Evolutionary conservation across 2,888 invertebrate genomes (phyloP).

Genomic region (Limnephilus rhombicus): DNA sequence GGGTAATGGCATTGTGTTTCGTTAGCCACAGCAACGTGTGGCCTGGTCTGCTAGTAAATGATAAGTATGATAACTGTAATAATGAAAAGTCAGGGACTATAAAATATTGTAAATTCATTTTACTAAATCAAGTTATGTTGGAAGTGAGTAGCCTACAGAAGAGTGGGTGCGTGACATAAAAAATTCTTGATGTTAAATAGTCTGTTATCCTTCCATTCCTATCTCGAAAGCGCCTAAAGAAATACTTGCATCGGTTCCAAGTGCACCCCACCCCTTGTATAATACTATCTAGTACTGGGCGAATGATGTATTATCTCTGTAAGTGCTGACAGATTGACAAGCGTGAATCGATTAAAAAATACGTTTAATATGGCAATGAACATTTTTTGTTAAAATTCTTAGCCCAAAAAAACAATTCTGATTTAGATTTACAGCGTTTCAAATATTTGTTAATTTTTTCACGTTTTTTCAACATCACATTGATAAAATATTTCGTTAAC

Average conservation of each 20-base stretch:
- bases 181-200: neutral
- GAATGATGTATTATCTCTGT: neutral
- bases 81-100: neutral
- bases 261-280: neutral
- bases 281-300: no score
- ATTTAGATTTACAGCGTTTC: neutral
- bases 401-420: no score
- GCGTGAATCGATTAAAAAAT: neutral
- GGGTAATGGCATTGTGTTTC: no score
- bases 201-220: neutral
- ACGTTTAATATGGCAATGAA: neutral
- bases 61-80: neutral
- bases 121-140: no score
- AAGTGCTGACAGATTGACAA: neutral
- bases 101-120: neutral
- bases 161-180: neutral
- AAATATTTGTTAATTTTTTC: neutral
- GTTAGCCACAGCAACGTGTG: no score
- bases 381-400: neutral
- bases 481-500: no score
- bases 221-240: neutral
- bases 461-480: neutral
- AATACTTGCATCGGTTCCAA: constrained; percentile 4
- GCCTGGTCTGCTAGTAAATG: no score
- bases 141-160: neutral